These are phyloP conservation scores for Hermaeophaga mercurialis DNA, from an alignment of 2,888 invertebrate genomes.

Conservation along the genomic window DNA sequence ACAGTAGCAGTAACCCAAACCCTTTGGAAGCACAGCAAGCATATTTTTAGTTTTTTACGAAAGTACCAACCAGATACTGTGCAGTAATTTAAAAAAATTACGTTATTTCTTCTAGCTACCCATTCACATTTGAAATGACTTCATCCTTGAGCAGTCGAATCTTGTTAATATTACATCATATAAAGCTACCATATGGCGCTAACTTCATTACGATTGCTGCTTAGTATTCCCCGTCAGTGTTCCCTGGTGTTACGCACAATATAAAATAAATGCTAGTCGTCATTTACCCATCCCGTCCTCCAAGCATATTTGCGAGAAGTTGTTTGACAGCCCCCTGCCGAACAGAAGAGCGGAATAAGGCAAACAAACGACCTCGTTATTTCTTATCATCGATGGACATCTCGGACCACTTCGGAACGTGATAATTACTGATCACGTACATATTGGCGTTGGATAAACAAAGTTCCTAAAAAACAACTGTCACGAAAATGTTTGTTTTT, in stretches of 20 bases:
- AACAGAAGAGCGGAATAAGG: background rate
- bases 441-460: background rate
- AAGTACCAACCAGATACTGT: too few relatives aligned
- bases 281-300: background rate
- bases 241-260: background rate
- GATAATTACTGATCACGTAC: constrained; percentile 16
- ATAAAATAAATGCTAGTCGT: background rate
- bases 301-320: constrained; percentile 10
- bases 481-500: too few relatives aligned
- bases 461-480: background rate
- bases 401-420: constrained; percentile 11
- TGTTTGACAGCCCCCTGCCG: constrained; percentile 20
- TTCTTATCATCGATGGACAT: constrained; percentile 22
- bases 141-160: too few relatives aligned
- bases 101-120: too few relatives aligned
- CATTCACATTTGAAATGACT: too few relatives aligned
- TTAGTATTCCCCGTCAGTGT: background rate
- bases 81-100: too few relatives aligned
- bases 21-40: too few relatives aligned
- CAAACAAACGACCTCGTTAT: constrained; percentile 13
- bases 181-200: background rate
- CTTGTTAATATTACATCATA: too few relatives aligned
- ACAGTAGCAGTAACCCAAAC: too few relatives aligned
- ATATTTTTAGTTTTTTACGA: too few relatives aligned
- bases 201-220: background rate